phyloP scores from a whole-genome alignment of 1,140 invertebrate species.

The Chymomyza costata region DNA sequence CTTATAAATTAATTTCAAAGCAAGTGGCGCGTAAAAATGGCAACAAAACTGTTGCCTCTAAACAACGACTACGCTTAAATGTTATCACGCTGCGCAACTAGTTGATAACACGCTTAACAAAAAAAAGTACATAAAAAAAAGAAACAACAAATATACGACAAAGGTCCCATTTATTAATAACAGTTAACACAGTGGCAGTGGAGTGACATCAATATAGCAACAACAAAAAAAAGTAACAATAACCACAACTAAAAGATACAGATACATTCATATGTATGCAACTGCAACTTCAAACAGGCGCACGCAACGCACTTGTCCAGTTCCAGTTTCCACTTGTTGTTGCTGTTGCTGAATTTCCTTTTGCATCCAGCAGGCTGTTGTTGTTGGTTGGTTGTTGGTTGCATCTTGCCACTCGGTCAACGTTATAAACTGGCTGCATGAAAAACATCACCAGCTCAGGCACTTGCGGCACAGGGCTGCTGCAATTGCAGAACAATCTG shows the following conservation, averaged over 20 bases:
- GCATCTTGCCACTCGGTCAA: no score
- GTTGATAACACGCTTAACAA: neutral
- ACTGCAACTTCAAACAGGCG: no score
- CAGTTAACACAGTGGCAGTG: constrained; percentile 10
- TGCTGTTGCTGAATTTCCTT: neutral
- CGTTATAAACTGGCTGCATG: constrained; percentile 64
- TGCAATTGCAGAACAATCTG: constrained; percentile 71
- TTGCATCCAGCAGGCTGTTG: neutral
- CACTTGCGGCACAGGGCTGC: constrained; percentile 72
- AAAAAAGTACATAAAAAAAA: neutral
- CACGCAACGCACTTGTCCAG: neutral
- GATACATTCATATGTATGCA: constrained; percentile 5
- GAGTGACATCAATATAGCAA: neutral
- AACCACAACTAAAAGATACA: neutral
- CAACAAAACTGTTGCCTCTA: no score
- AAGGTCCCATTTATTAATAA: constrained; percentile 27
- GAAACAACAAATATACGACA: neutral
- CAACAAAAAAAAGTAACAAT: neutral
- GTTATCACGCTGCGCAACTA: constrained; percentile 9
- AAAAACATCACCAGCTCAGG: constrained; percentile 72
- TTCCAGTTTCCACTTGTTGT: neutral
- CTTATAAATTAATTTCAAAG: neutral
- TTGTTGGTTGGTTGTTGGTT: neutral
- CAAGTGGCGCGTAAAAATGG: neutral
- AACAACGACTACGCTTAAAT: constrained; percentile 12